A percentile compares a stretch with the other conserved stretches of the same genome.
Evolutionary conservation across 2,888 invertebrate genomes (phyloP).

Genomic region (Thysanoteuthis rhombus): DNA sequence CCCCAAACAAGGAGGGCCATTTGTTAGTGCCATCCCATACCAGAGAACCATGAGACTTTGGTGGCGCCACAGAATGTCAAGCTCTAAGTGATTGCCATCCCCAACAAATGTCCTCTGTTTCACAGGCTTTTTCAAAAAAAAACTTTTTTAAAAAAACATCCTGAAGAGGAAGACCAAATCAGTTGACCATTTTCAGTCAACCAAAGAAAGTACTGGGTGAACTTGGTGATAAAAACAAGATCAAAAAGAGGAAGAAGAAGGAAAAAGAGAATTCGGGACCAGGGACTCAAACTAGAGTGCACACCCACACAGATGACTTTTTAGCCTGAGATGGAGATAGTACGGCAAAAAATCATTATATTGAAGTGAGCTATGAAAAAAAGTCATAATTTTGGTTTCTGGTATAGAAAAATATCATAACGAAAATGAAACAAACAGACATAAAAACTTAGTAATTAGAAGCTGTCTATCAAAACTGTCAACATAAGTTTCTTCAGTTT

Average conservation of each 20-base stretch:
- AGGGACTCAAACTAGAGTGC: not conserved
- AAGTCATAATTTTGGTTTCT: too few relatives aligned
- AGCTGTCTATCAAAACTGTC: too few relatives aligned
- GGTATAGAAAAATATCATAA: too few relatives aligned
- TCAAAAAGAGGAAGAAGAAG: not conserved
- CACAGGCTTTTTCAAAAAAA: not conserved
- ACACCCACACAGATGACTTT: not conserved
- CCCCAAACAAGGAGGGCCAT: not conserved
- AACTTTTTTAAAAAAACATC: too few relatives aligned
- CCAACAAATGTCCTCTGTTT: not conserved
- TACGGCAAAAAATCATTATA: too few relatives aligned
- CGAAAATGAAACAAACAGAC: too few relatives aligned
- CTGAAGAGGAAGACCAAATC: not conserved
- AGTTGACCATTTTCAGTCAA: constrained; percentile 12
- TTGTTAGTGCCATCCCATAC: constrained; percentile 12
- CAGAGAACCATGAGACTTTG: not conserved
- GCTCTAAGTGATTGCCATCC: not conserved
- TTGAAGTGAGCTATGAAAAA: too few relatives aligned
- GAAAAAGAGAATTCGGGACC: not conserved
- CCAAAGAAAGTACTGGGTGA: not conserved
- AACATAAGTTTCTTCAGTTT: too few relatives aligned
- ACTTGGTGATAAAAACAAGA: not conserved
- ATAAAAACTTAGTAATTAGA: too few relatives aligned
- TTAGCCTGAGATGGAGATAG: not conserved
- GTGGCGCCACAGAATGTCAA: not conserved